Base-by-base conservation (phyloP, 1,140 invertebrate species). In the Bombus difficillimus region DNA sequence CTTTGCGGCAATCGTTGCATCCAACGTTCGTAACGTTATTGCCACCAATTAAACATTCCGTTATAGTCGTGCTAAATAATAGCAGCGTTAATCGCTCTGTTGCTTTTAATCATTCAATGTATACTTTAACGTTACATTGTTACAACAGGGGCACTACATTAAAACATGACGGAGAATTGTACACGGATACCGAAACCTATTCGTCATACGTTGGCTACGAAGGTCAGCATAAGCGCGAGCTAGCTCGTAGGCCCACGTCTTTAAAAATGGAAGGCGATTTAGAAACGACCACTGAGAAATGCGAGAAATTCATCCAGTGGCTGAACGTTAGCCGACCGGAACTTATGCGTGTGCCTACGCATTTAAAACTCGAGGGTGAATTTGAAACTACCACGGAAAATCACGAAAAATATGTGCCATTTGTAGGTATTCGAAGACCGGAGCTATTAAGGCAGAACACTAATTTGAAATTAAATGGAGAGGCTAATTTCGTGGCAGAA, bases 251-350 rank as follows among this genome's bases (percentile, higher is more conserved):
- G 85, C 92, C 94, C 15, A 96, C 96, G 10, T 96, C 95, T 28
- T 91, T 96, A 71, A 95, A 93, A 81, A 93, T 96, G 92, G 96
- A 96, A 88, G 96, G 96, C 25, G 92, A 95, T 41, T 93, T 96
- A 85, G 92, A 95, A 37, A 95, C 91, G 13, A 91, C 92, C 53
- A 96, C 96, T 1, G 96, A 96, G 82, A 96, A 95, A 76, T 93
- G 94, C 81, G 95, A 95, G 77, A 95, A 96, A 84, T 96, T 96
- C 90, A 95, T 96, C 75, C 93, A 93, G 43, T 96, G 95, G 94
- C 86, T 95, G 13, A 93, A 95, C 66, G 92, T 93, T 25, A 94
- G 93, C 80, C 93, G 95, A 79, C 93, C 95, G 2, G 92, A 94
- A 47, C 92, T 95, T 0, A 90, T 93, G 73, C 93, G 95, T 78